These are phyloP conservation scores for Drosophila subobscura DNA, from an alignment of 1,140 invertebrate species.

Conservation along the genomic window DNA sequence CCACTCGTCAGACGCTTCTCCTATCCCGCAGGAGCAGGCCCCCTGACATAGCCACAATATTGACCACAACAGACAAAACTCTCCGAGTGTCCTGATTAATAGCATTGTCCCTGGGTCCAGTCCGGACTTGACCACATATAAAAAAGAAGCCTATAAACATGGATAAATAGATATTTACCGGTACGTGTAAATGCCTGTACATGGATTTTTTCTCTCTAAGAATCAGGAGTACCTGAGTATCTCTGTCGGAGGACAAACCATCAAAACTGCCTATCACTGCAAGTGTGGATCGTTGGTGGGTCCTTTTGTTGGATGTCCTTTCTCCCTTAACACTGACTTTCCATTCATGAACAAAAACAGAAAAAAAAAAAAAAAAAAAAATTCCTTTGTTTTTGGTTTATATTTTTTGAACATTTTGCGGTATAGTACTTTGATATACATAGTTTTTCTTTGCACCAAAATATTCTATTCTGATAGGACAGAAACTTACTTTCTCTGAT, in stretches of 20 bases:
- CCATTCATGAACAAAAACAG: conserved; percentile 64
- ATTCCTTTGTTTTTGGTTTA: conserved; percentile 47
- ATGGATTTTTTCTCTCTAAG: conserved; percentile 11
- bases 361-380: conserved; percentile 38
- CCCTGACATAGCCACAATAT: conserved; percentile 65
- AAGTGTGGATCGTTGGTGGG: conserved; percentile 60
- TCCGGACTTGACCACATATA: conserved; percentile 49
- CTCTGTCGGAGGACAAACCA: conserved; percentile 17
- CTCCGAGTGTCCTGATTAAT: conserved; percentile 62
- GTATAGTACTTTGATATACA: conserved; percentile 58
- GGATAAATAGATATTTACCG: conserved; percentile 6
- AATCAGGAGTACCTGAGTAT: neutral
- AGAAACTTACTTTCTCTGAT: conserved; percentile 4
- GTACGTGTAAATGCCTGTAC: conserved; percentile 26
- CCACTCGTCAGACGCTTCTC: conserved; percentile 3
- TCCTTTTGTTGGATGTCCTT: conserved; percentile 49
- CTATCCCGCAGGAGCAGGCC: conserved; percentile 23
- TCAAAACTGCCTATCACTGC: conserved; percentile 75
- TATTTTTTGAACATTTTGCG: conserved; percentile 42
- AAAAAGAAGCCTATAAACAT: conserved; percentile 51
- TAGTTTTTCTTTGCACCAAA: conserved; percentile 41
- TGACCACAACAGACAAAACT: conserved; percentile 61
- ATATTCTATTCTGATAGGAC: neutral
- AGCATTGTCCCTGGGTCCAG: conserved; percentile 23
- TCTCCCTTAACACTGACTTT: conserved; percentile 57